Evolutionary conservation across 1,140 invertebrate species (phyloP), one percentile per base, ranked within the genome.

Genomic region (Odontomachus brunneus): DNA sequence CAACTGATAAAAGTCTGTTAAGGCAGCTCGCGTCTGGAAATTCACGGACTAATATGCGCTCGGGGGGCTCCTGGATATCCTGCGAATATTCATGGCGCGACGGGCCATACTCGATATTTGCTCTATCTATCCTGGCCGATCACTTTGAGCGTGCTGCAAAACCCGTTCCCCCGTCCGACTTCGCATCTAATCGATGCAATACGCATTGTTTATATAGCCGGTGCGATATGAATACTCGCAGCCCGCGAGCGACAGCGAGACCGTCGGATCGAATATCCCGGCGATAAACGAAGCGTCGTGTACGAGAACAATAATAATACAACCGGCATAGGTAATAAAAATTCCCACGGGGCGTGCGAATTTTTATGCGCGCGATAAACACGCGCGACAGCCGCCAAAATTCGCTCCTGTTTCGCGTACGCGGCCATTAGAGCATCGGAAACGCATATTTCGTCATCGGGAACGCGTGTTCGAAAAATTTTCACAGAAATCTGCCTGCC

Each of bases 171-270:
- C 38, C 38, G 9, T 44, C 38, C 38, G 29, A 5, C 29, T 19
- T 63, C 72, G 72, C 38, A 49, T 75, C 57, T 75, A 59, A 75
- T 75, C 72, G 72, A 75, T 75, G 72, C 71, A 74, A 60, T 74
- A 74, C 38, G 72, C 57, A 75, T 75, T 75, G 72, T 63, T 75
- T 63, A 75, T 74, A 63, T n/a, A 62, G 22, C 17, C 57, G 57
- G 24, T 29, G 57, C 72, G 63, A 75, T 75, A 63, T 75, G 57
- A 75, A 51, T 75, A 63, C 49, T 75, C 60, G 72, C 15, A 75
- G 49, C 57, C 29, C 24, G 38, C 38, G 38, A 62, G n/a, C 38
- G 72, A 44, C 57, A 62, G 57, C 17, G 57, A 75, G 38, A 63
- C 17, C 24, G 24, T 14, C 22, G n/a, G 24, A 29, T 59, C 55